Evolutionary conservation across 2,797 vertebrate species (phyloP).

Genomic region (Fratercula arctica): DNA sequence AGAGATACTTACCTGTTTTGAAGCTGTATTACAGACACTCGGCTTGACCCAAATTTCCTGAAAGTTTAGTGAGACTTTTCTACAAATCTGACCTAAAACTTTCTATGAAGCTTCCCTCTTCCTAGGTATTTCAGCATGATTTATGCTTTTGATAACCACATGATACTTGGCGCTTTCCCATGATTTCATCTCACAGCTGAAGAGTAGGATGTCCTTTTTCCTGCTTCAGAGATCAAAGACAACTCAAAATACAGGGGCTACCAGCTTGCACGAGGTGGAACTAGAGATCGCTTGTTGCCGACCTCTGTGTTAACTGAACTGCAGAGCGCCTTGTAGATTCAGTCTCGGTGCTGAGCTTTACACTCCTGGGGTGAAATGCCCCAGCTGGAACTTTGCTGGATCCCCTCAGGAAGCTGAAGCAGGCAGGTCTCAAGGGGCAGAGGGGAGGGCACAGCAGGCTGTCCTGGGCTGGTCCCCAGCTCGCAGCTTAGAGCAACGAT

Average conservation of each 20-base stretch:
- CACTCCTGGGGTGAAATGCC: neutral
- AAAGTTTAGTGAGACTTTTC: neutral
- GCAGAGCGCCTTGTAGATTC: neutral
- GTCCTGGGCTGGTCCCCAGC: neutral
- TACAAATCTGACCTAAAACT: constrained; percentile 20
- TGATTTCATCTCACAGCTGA: neutral
- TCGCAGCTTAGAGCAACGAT: neutral
- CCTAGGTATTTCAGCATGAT: neutral
- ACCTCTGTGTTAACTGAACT: neutral
- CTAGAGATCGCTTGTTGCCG: neutral
- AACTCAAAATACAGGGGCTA: neutral
- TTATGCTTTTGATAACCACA: neutral
- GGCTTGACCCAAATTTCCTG: neutral
- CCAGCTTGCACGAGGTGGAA: neutral
- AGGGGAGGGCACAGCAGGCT: neutral
- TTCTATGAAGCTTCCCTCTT: neutral
- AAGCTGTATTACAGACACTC: neutral
- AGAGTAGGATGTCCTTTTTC: neutral
- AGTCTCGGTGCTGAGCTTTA: neutral
- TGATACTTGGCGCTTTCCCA: neutral
- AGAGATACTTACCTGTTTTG: neutral
- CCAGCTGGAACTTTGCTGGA: neutral
- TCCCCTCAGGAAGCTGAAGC: neutral
- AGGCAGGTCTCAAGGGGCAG: neutral
- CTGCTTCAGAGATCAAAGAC: neutral